Percentiles rank a stretch among this genome's conserved stretches.
phyloP scores from a whole-genome alignment of 2,113 vertebrate genomes.

The Capricornis sumatraensis region DNA sequence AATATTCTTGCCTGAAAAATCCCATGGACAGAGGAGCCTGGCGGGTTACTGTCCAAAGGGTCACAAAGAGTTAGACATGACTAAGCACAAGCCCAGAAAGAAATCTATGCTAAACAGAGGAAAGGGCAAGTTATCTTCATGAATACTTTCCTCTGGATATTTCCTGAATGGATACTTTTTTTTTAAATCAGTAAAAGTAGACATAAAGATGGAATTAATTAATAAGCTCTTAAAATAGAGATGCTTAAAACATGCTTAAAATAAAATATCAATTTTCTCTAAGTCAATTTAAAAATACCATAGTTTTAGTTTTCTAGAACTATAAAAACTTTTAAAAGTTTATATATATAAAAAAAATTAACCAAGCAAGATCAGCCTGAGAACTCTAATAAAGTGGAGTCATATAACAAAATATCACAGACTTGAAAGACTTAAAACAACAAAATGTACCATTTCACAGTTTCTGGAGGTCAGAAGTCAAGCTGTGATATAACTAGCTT shows the following conservation, averaged over 20 bases:
- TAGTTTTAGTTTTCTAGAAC: not conserved
- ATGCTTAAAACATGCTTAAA: not conserved
- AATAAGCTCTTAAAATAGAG: not conserved
- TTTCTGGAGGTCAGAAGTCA: not conserved
- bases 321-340: conserved; percentile 1
- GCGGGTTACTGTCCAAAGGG: not conserved
- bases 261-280: not conserved
- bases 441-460: not conserved
- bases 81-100: not conserved
- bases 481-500: not conserved
- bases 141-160: not conserved
- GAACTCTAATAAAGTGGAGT: not conserved
- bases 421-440: not conserved
- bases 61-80: not conserved
- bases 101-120: not conserved
- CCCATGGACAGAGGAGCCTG: not conserved
- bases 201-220: not conserved
- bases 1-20: not conserved
- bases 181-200: not conserved
- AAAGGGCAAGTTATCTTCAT: not conserved
- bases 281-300: not conserved
- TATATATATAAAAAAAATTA: not conserved
- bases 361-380: not conserved
- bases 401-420: not conserved
- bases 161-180: not conserved